These are phyloP conservation scores for Eospalax fontanierii DNA, from an alignment of 2,797 vertebrate species.

Conservation along the genomic window DNA sequence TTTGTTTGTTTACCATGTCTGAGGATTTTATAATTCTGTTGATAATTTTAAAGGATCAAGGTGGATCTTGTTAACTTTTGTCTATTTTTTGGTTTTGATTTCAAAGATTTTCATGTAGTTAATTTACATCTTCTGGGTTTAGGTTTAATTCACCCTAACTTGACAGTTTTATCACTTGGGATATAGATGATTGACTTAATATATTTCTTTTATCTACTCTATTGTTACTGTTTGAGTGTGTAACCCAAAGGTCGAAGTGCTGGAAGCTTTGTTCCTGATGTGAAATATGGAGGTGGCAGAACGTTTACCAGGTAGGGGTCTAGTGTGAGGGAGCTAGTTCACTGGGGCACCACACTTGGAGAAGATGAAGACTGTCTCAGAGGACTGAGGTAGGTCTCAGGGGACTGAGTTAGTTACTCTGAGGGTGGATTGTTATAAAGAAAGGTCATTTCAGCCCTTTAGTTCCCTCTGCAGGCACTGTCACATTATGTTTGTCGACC, in stretches of 20 bases:
- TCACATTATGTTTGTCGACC: background rate
- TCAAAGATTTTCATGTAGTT: background rate
- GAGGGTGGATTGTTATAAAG: background rate
- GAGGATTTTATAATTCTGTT: background rate
- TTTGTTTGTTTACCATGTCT: background rate
- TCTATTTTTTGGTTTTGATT: background rate
- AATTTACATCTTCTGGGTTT: background rate
- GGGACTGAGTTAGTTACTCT: background rate
- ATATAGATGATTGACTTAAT: background rate
- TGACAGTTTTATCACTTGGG: background rate
- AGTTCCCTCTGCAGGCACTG: background rate
- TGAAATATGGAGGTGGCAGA: background rate
- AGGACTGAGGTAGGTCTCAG: background rate
- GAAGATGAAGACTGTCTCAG: background rate
- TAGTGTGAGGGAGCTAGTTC: background rate
- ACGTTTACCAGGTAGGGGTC: background rate
- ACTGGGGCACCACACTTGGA: background rate
- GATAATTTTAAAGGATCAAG: background rate
- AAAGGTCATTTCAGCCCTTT: no score
- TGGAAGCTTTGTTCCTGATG: background rate
- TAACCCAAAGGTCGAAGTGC: background rate
- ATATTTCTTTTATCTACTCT: slow-evolving; percentile 3
- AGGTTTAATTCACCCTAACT: background rate
- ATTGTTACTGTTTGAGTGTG: background rate
- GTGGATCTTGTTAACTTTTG: background rate